phyloP scores from a whole-genome alignment of 2,888 invertebrate species.

The Apotomis betuletana region DNA sequence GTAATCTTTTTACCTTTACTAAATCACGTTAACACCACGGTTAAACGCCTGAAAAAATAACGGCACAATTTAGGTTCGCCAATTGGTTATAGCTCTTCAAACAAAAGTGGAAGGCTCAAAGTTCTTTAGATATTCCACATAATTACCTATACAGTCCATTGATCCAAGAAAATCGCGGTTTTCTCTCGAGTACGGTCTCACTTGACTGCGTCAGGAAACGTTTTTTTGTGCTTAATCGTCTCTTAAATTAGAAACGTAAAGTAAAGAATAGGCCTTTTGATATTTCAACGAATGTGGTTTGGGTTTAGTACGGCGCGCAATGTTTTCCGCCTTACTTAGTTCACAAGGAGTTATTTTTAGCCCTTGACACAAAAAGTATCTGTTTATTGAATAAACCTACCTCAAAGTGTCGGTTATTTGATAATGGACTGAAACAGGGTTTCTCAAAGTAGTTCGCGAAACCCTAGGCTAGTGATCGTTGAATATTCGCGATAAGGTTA shows the following conservation, averaged over 20 bases:
- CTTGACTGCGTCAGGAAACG: not conserved
- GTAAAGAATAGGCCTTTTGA: not conserved
- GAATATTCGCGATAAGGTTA: too few relatives aligned
- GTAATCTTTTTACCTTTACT: not conserved
- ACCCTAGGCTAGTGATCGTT: too few relatives aligned
- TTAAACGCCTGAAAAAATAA: not conserved
- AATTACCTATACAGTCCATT: not conserved
- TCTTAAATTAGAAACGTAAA: not conserved
- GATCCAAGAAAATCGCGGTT: not conserved
- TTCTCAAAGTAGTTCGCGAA: too few relatives aligned
- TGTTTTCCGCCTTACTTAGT: not conserved
- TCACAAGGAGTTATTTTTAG: not conserved
- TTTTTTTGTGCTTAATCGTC: not conserved
- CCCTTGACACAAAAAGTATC: too few relatives aligned
- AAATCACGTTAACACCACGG: not conserved
- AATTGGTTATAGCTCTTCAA: not conserved
- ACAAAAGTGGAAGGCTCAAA: not conserved
- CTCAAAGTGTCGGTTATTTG: too few relatives aligned
- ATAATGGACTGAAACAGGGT: too few relatives aligned
- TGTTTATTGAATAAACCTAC: too few relatives aligned
- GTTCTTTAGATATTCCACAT: not conserved
- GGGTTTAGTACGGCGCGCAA: not conserved
- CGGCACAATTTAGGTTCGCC: not conserved
- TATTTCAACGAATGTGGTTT: not conserved
- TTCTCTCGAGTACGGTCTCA: not conserved